phyloP scores from a whole-genome alignment of 2,113 vertebrate genomes.

The Garra rufa region DNA sequence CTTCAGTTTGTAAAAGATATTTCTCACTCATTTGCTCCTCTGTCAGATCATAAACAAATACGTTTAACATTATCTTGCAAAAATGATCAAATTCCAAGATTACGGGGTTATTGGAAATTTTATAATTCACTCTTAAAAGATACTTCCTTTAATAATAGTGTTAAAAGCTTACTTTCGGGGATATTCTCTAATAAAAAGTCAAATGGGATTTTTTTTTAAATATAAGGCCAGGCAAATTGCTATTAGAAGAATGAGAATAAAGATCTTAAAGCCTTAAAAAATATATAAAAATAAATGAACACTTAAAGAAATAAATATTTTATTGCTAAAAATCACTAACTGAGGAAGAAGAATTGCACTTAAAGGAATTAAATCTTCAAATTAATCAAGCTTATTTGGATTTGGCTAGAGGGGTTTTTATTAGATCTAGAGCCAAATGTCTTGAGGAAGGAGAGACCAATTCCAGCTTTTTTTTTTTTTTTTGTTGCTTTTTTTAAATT shows the following conservation, averaged over 20 bases:
- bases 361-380: background rate
- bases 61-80: background rate
- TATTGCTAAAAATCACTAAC: background rate
- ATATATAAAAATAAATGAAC: background rate
- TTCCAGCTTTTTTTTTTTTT: background rate
- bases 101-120: background rate
- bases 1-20: slow-evolving; percentile 29
- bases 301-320: background rate
- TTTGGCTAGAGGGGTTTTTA: background rate
- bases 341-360: background rate
- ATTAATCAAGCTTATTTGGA: background rate
- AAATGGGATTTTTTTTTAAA: slow-evolving; percentile 22
- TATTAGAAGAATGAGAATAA: slow-evolving; percentile 8
- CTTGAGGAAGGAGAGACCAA: background rate
- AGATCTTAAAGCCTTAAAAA: background rate
- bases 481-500: no score
- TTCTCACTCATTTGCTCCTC: slow-evolving; percentile 8
- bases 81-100: background rate
- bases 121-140: slow-evolving; percentile 6
- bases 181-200: background rate
- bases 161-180: background rate
- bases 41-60: slow-evolving; percentile 35
- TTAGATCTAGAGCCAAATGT: slow-evolving; percentile 15
- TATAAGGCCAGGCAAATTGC: background rate
- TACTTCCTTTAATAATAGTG: background rate